Evolutionary conservation across 2,888 invertebrate species (phyloP).

Genomic region (Masnerella sp.): DNA sequence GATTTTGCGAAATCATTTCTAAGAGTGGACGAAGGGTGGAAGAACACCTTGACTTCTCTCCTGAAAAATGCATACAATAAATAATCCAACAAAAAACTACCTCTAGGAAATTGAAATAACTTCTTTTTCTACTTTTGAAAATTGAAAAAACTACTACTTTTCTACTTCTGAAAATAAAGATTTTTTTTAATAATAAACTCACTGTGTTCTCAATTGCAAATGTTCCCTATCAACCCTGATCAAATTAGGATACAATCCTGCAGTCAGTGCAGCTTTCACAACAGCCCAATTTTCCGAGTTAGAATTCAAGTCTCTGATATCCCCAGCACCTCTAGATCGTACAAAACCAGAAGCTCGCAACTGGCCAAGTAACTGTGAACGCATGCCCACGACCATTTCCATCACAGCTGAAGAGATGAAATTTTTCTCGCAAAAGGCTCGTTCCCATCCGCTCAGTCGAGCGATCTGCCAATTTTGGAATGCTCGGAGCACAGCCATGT

Average conservation of each 20-base stretch:
- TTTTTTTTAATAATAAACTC: constrained; percentile 72
- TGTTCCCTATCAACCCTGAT: constrained; percentile 85
- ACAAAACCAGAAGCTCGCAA: constrained; percentile 87
- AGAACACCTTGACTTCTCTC: constrained; percentile 81
- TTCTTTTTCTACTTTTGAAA: too few species aligned
- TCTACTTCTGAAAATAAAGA: too few species aligned
- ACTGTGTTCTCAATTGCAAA: constrained; percentile 82
- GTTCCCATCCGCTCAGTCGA: constrained; percentile 82
- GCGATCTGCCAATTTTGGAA: constrained; percentile 86
- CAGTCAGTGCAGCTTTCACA: constrained; percentile 92
- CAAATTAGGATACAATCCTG: constrained; percentile 94
- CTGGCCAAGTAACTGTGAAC: constrained; percentile 90
- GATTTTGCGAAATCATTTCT: constrained; percentile 74
- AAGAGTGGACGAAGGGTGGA: constrained; percentile 83
- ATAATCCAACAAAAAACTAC: too few species aligned
- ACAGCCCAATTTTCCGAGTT: constrained; percentile 94
- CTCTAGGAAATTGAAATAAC: too few species aligned
- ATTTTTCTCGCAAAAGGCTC: constrained; percentile 86
- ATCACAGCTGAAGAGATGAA: constrained; percentile 89
- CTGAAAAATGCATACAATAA: constrained; percentile 72
- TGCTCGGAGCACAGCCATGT: constrained; percentile 89
- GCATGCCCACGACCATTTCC: constrained; percentile 92
- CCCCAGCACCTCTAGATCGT: constrained; percentile 81
- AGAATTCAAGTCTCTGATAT: constrained; percentile 88
- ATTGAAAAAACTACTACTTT: too few species aligned